These are phyloP conservation scores for Drosophila pseudoananassae DNA, from an alignment of 1,140 invertebrate genomes.

Conservation along the genomic window DNA sequence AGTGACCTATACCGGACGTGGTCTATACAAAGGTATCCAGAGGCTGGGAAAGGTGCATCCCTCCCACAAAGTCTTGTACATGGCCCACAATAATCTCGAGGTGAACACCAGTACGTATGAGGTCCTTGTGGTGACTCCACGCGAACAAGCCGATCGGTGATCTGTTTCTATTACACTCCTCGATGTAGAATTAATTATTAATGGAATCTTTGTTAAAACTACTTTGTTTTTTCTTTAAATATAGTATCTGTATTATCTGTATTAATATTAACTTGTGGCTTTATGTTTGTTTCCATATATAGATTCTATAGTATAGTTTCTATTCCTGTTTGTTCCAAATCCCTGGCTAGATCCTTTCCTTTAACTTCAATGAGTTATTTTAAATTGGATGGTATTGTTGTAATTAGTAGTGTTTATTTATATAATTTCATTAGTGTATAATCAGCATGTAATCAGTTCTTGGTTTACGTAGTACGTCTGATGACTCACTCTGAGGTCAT, in stretches of 20 bases:
- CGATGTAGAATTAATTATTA: background rate
- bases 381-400: no score
- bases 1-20: slow-evolving; percentile 87
- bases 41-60: slow-evolving; percentile 90
- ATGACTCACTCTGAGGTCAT: background rate
- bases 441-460: background rate
- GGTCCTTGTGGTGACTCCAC: slow-evolving; percentile 55
- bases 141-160: slow-evolving; percentile 8
- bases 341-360: no score
- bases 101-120: slow-evolving; percentile 67
- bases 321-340: no score
- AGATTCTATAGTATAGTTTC: no score
- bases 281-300: no score
- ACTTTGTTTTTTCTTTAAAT: background rate
- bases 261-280: no score
- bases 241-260: background rate
- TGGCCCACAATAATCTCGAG: slow-evolving; percentile 88
- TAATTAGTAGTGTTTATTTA: background rate
- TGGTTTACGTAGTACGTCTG: background rate
- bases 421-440: background rate
- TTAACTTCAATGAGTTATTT: no score
- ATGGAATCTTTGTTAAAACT: background rate
- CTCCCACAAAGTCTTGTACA: slow-evolving; percentile 88
- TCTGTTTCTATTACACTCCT: background rate
- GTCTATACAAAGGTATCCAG: slow-evolving; percentile 85